Evolutionary conservation across 2,888 invertebrate genomes (phyloP), one percentile per base, ranked within the genome.

Genomic region (Teleiodes luculella): DNA sequence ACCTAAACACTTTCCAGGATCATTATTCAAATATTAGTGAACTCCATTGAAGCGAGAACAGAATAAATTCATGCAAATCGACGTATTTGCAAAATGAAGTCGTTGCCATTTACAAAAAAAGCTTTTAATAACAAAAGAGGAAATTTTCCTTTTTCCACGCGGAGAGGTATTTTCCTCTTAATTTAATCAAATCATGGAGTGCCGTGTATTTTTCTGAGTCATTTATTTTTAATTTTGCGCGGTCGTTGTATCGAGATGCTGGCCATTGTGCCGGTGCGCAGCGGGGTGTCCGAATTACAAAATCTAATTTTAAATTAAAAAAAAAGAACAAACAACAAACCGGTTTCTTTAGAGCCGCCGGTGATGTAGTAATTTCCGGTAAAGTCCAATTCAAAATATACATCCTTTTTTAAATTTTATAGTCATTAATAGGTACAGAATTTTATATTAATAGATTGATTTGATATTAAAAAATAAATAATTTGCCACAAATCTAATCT

Each of bases 141-240:
- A 62, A 60, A 63, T 67, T 50, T 57, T 64, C 65, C 64, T 56
- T 54, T 63, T 64, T 65, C 62, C 58, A 55, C 57, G 59, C 65
- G 63, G 59, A 62, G 73, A 78, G 80, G 78, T 83, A 80, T 83
- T 86, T 86, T 80, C 82, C 83, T 78, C 74, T 74, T 80, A 76
- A 85, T 84, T 84, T 85, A 83, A 86, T 86, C 80, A 84, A 86
- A 84, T 83, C 77, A 76, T 73, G 76, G 79, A 78, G 68, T 75
- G 62, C 60, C 73, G 71, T 79, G 72, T 79, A 78, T 76, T 83
- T 81, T 84, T 83, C 81, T 80, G 76, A 77, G 74, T 82, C 80
- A 84, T 83, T 84, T 85, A 78, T 77, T 84, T 85, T 85, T 86
- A 84, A 86, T 86, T 84, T 81, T 67, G 80, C 62, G 54, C 56